Evolutionary conservation across 1,140 invertebrate genomes (phyloP).

Genomic region (Melitaea cinxia): DNA sequence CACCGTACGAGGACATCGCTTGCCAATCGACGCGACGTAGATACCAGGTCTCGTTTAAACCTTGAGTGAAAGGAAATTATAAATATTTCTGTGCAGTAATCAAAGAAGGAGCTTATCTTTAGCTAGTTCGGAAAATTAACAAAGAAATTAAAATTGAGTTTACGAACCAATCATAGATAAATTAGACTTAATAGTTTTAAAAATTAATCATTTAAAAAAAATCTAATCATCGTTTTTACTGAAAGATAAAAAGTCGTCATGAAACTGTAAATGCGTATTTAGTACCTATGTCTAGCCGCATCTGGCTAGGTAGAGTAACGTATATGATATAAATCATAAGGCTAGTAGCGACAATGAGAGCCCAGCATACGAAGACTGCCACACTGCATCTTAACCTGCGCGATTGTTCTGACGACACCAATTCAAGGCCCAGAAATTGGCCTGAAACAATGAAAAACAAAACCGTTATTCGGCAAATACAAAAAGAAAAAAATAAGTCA

Average conservation of each 20-base stretch:
- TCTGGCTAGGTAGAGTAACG: slow-evolving; percentile 43
- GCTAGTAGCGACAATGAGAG: slow-evolving; percentile 56
- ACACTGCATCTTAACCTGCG: slow-evolving; percentile 64
- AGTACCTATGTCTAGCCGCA: slow-evolving; percentile 65
- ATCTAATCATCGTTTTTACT: too few relatives aligned
- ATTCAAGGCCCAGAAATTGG: slow-evolving; percentile 65
- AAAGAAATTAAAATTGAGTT: too few relatives aligned
- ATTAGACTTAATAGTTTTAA: too few relatives aligned
- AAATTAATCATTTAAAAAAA: background rate
- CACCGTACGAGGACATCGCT: slow-evolving; percentile 50
- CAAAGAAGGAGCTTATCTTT: too few relatives aligned
- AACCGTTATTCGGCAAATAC: slow-evolving; percentile 25
- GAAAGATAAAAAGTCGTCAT: background rate
- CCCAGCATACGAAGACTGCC: slow-evolving; percentile 71
- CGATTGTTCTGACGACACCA: slow-evolving; percentile 55
- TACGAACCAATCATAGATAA: too few relatives aligned
- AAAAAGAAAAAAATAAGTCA: too few relatives aligned
- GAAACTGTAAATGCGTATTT: background rate
- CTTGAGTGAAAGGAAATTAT: slow-evolving; percentile 53
- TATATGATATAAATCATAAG: slow-evolving; percentile 58
- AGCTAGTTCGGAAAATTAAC: too few relatives aligned
- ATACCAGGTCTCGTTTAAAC: slow-evolving; percentile 68
- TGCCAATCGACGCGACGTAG: slow-evolving; percentile 66
- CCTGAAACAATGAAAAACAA: slow-evolving; percentile 61
- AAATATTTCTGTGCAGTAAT: too few relatives aligned